phyloP scores from a whole-genome alignment of 2,888 invertebrate species.

The Tholera decimalis region DNA sequence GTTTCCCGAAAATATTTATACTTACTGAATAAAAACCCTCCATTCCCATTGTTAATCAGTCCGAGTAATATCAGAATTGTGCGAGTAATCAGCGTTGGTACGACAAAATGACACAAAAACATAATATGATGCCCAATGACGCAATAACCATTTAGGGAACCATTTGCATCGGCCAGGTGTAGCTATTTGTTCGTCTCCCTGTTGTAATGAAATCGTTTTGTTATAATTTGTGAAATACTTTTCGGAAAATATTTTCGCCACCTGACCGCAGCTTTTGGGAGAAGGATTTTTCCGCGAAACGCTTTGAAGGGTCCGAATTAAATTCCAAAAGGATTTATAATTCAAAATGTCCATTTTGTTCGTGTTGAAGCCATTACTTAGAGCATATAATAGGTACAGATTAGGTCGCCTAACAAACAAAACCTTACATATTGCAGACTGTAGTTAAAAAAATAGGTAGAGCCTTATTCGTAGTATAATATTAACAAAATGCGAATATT shows the following conservation, averaged over 20 bases:
- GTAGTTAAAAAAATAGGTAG: too few relatives aligned
- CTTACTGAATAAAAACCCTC: not conserved
- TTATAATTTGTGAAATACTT: slow-evolving; percentile 36
- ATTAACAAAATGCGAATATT: too few relatives aligned
- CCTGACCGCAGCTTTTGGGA: slow-evolving; percentile 12
- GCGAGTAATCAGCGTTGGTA: slow-evolving; percentile 32
- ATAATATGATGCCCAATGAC: slow-evolving; percentile 48
- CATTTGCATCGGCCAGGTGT: slow-evolving; percentile 58
- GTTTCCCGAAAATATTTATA: not conserved
- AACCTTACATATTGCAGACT: not conserved
- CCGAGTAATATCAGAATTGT: slow-evolving; percentile 16
- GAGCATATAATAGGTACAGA: not conserved
- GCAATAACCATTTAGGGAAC: slow-evolving; percentile 47
- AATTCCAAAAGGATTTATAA: not conserved
- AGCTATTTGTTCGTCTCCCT: slow-evolving; percentile 29
- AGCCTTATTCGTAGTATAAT: too few relatives aligned
- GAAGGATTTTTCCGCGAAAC: not conserved
- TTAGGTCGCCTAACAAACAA: not conserved
- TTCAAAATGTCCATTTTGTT: not conserved
- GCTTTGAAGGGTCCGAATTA: not conserved
- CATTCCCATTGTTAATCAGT: slow-evolving; percentile 25
- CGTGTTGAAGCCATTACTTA: not conserved
- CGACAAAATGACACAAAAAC: slow-evolving; percentile 36
- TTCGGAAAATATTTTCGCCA: not conserved
- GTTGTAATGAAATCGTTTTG: slow-evolving; percentile 47